Percentiles rank a stretch among this genome's conserved stretches.
These are phyloP conservation scores for Globia sparganii DNA, from an alignment of 2,888 invertebrate species.

Conservation along the genomic window DNA sequence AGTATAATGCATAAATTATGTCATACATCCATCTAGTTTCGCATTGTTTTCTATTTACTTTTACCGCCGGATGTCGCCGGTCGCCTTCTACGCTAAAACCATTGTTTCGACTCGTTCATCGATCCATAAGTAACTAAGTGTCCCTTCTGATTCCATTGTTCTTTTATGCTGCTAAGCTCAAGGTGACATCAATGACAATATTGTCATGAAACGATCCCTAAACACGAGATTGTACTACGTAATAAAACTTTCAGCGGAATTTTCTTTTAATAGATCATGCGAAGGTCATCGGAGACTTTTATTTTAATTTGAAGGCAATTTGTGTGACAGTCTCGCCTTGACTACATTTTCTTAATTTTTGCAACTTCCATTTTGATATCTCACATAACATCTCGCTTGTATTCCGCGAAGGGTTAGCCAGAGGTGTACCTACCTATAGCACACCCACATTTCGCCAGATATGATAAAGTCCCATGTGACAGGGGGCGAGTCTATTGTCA, in stretches of 20 bases:
- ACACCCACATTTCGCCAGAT: too few species aligned
- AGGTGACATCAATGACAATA: constrained; percentile 46
- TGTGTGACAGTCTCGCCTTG: constrained; percentile 50
- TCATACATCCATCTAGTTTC: background rate
- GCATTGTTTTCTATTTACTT: constrained; percentile 18
- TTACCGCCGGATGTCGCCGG: constrained; percentile 1
- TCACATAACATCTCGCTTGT: too few species aligned
- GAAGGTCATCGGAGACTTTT: constrained; percentile 37
- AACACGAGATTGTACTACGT: constrained; percentile 43
- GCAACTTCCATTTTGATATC: constrained; percentile 12
- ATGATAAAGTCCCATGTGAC: too few species aligned
- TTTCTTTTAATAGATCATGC: constrained; percentile 43
- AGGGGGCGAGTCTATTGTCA: too few species aligned
- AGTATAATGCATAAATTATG: background rate
- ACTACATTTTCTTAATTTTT: constrained; percentile 38
- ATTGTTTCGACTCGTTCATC: constrained; percentile 26
- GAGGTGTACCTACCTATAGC: too few species aligned
- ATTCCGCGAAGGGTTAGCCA: too few species aligned
- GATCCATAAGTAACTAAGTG: constrained; percentile 16
- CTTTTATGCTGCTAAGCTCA: constrained; percentile 51
- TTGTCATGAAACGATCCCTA: constrained; percentile 43
- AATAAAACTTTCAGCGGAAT: constrained; percentile 35
- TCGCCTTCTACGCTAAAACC: constrained; percentile 5
- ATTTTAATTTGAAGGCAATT: constrained; percentile 31
- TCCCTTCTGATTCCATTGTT: constrained; percentile 38